Evolutionary conservation across 1,140 invertebrate species (phyloP).

Genomic region (Drosophila biarmipes): DNA sequence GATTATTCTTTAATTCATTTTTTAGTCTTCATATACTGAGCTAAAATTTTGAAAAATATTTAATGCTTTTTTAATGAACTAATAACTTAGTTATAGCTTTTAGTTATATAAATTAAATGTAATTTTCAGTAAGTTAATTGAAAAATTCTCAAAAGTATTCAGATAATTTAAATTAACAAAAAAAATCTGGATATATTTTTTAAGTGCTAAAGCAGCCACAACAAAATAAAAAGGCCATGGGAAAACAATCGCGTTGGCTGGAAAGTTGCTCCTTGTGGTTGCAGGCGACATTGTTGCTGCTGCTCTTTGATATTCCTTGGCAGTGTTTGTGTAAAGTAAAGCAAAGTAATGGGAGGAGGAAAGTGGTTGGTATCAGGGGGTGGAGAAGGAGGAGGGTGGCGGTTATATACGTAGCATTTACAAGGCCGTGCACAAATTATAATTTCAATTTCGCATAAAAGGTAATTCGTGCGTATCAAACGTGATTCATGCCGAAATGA

Average conservation of each 20-base stretch:
- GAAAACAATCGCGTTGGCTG: slow-evolving; percentile 59
- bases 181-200: background rate
- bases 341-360: background rate
- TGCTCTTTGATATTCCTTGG: slow-evolving; percentile 45
- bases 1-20: background rate
- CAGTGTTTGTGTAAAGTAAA: slow-evolving; percentile 11
- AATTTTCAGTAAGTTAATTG: no score
- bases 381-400: background rate
- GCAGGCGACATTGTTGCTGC: slow-evolving; percentile 53
- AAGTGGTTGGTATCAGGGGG: background rate
- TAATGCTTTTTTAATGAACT: no score
- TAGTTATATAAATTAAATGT: background rate
- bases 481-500: slow-evolving; percentile 81
- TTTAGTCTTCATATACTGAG: no score
- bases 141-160: no score
- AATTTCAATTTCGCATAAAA: slow-evolving; percentile 84
- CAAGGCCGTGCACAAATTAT: slow-evolving; percentile 79
- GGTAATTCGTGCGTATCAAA: slow-evolving; percentile 84
- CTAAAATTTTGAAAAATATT: no score
- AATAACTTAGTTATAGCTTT: no score
- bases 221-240: slow-evolving; percentile 27
- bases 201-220: background rate
- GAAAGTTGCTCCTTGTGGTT: slow-evolving; percentile 75
- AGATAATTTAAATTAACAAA: no score
- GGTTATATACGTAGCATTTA: slow-evolving; percentile 49